Base-by-base conservation (phyloP, 2,797 vertebrate genomes). In the Spheniscus humboldti region DNA sequence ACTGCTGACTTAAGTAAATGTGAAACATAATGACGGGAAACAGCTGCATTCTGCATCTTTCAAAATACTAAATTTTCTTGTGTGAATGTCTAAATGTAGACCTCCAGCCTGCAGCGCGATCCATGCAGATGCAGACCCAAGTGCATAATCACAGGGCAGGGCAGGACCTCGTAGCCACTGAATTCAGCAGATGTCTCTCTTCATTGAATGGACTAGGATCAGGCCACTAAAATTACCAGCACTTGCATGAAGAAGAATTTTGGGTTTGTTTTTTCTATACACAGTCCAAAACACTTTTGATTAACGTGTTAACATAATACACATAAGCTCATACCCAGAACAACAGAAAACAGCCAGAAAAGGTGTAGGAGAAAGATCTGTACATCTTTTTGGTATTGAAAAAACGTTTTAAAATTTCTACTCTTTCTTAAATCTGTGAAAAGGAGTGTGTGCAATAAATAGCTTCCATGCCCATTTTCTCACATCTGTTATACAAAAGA, bases 1-100 rank as follows among this genome's bases (percentile, higher is more conserved):
- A 96, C 94, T 97, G 97, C 97, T 97, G 97, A 97, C 97, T 97
- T 92, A 86, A 94, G 94, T 95, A 92, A 97, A 97, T 92, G 91
- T 64, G 94, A 94, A 94, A 78, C 88, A 94, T 94, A 95, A 96
- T 85, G 95, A 97, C 5, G 0, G 96, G 95, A 94, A 97, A 96
- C 97, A 97, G 95, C 97, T 97, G 95, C 95, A 94, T 97, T 96
- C 86, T 78, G 69, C 89, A 73, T 94, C 95, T 94, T 96, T 92
- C 82, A 95, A 95, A 96, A 90, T 2, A 28, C 91, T 94, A 57
- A 53, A 92, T 96, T 95, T 96, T 95, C 94, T 92, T 91, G 62
- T 84, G 67, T 90, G 82, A 91, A 76, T 86, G 74, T 92, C 91
- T 97, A 97, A 95, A 96, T 92, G 94, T 73, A 94, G 92, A 86